Percentiles rank a stretch among this genome's conserved stretches.
Evolutionary conservation across 2,113 vertebrate species (phyloP).

Genomic region (Neodon shergylaensis): DNA sequence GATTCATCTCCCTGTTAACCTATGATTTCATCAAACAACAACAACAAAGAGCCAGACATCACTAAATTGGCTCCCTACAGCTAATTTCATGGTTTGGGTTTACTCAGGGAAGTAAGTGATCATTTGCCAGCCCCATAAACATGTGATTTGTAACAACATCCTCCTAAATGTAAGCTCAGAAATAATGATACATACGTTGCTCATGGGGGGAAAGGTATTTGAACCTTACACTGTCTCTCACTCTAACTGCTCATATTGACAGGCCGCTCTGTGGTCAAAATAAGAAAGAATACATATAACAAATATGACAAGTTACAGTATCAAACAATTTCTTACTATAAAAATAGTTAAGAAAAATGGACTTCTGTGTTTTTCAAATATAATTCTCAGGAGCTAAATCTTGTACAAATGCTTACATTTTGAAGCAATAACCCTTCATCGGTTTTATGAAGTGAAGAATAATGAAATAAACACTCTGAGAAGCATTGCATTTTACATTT

Average conservation of each 20-base stretch:
- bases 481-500: slow-evolving; percentile 13
- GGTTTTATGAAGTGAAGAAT: slow-evolving; percentile 38
- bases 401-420: slow-evolving; percentile 33
- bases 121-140: background rate
- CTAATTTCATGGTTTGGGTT: slow-evolving; percentile 47
- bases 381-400: slow-evolving; percentile 56
- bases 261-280: slow-evolving; percentile 48
- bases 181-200: slow-evolving; percentile 21
- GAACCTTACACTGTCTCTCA: slow-evolving; percentile 13
- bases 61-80: slow-evolving; percentile 11
- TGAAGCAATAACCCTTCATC: background rate
- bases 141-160: slow-evolving; percentile 12
- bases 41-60: background rate
- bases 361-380: slow-evolving; percentile 14
- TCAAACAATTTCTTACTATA: slow-evolving; percentile 38
- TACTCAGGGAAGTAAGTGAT: slow-evolving; percentile 24
- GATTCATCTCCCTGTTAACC: background rate
- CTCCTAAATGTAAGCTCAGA: background rate
- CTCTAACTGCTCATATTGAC: background rate
- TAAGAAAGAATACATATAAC: slow-evolving; percentile 43
- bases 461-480: background rate
- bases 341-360: slow-evolving; percentile 49
- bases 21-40: slow-evolving; percentile 58
- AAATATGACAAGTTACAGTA: slow-evolving; percentile 59
- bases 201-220: background rate